Evolutionary conservation across 2,888 invertebrate genomes (phyloP), one percentile per base, ranked within the genome.

Genomic region (Chloroclystis v-ata): DNA sequence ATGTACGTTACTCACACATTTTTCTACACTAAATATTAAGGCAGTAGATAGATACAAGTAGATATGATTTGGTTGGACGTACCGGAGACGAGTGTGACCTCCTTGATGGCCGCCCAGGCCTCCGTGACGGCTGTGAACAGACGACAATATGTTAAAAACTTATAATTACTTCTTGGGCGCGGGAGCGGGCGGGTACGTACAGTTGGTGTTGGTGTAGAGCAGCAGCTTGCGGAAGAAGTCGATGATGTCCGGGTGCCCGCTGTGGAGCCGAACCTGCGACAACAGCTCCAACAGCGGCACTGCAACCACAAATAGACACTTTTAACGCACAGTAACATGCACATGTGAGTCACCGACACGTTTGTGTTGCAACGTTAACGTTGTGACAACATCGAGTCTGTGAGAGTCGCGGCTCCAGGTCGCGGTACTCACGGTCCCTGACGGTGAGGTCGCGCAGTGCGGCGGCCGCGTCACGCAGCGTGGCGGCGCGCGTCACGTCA

Each of bases 171-270:
- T 20, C 20, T 20, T 20, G 20, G 5, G 3, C 20, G 5, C 20
- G n/a, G n/a, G 20, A 20, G 20, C 5, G 20, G 3, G 20, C 2
- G 20, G 20, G 20, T n/a, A 20, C 20, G 20, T 20, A 33, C 32
- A 1, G 14, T 70, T 75, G 0, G 75, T 67, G 1, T 67, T 70
- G 1, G 80, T 78, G 8, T 66, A 63, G 0, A 61, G 60, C 7
- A 75, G 56, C 0, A 79, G 30, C 16, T 69, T 67, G 11, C 65
- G 69, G 35, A 75, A 70, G 61, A 79, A 75, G 1, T 76, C 70
- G n/a, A 80, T 53, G 0, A 80, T 56, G 12, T 78, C 69, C 1
- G 65, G 67, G 12, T 69, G 68, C 0, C 69, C 69, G 24, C 67
- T 63, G 2, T 60, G 43, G 5, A 75, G 69, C 2, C 81, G 67